Evolutionary conservation across 1,140 invertebrate species (phyloP).

Genomic region (Drosophila saltans): DNA sequence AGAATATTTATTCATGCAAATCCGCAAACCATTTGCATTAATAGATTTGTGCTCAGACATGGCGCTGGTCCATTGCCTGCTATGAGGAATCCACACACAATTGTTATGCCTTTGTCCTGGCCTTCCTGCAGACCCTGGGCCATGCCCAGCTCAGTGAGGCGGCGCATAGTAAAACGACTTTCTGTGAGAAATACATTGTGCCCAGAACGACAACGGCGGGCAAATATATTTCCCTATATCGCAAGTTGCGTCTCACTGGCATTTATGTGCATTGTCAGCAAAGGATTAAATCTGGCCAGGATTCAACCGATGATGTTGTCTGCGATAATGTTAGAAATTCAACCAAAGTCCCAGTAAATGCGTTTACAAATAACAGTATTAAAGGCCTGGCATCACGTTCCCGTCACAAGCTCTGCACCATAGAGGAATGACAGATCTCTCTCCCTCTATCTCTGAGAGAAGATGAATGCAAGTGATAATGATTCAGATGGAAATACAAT

Average conservation of each 20-base stretch:
- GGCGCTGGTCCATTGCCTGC: conserved; percentile 86
- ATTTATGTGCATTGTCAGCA: conserved; percentile 84
- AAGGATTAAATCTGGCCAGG: conserved; percentile 18
- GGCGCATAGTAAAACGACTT: conserved; percentile 85
- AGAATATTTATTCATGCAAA: conserved; percentile 33
- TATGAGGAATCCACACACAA: conserved; percentile 90
- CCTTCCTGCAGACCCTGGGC: conserved; percentile 87
- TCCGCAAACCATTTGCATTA: conserved; percentile 42
- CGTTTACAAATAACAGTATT: conserved; percentile 45
- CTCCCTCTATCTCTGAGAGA: too few relatives aligned
- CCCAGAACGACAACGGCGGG: conserved; percentile 89
- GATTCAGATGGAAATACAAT: conserved; percentile 9
- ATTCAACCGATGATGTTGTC: conserved; percentile 1
- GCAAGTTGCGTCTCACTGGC: conserved; percentile 85
- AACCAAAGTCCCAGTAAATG: conserved; percentile 35
- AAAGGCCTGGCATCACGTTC: conserved; percentile 36
- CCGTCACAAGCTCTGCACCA: conserved; percentile 72
- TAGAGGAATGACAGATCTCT: conserved; percentile 64
- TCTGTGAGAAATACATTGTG: conserved; percentile 91
- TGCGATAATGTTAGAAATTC: conserved; percentile 21
- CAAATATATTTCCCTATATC: conserved; percentile 91
- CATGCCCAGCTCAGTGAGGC: conserved; percentile 86
- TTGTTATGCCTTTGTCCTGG: conserved; percentile 91
- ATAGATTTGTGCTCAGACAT: conserved; percentile 86
- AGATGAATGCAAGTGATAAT: background rate